A percentile compares a stretch with the other conserved stretches of the same genome.
These are phyloP conservation scores for Charina bottae DNA, from an alignment of 2,113 vertebrate species.

Conservation along the genomic window DNA sequence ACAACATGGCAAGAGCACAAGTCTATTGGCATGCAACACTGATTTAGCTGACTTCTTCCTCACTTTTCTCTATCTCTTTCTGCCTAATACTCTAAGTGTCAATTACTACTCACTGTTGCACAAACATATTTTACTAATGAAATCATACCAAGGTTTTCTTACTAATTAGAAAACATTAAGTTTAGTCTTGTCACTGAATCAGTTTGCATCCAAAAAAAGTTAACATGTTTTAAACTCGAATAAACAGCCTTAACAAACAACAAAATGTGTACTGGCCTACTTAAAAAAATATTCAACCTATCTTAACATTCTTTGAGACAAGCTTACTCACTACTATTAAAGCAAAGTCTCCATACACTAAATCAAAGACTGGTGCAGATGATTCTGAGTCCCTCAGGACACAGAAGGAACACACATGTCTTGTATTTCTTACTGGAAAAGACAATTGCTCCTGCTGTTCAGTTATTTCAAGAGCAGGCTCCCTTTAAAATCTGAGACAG, in stretches of 20 bases:
- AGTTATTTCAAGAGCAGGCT: conserved; percentile 26
- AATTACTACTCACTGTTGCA: not conserved
- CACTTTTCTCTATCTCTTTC: not conserved
- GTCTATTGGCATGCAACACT: not conserved
- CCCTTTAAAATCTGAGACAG: conserved; percentile 62
- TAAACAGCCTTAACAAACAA: conserved; percentile 5
- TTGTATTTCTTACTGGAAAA: conserved; percentile 28
- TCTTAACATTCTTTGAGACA: conserved; percentile 24
- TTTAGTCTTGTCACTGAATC: not conserved
- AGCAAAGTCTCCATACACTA: conserved; percentile 17
- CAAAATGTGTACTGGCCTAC: conserved; percentile 5
- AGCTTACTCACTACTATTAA: conserved; percentile 27
- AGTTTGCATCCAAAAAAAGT: not conserved
- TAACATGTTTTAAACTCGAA: not conserved
- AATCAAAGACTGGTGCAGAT: conserved; percentile 18
- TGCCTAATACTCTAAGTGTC: not conserved
- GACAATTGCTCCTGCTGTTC: conserved; percentile 21
- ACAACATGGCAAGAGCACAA: not conserved
- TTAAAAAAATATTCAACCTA: conserved; percentile 22
- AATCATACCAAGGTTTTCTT: not conserved
- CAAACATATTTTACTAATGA: not conserved
- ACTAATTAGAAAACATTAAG: not conserved
- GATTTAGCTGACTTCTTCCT: not conserved
- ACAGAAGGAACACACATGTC: not conserved
- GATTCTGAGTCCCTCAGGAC: conserved; percentile 14